Evolutionary conservation across 2,888 invertebrate genomes (phyloP).

Genomic region (Meteorus colon): DNA sequence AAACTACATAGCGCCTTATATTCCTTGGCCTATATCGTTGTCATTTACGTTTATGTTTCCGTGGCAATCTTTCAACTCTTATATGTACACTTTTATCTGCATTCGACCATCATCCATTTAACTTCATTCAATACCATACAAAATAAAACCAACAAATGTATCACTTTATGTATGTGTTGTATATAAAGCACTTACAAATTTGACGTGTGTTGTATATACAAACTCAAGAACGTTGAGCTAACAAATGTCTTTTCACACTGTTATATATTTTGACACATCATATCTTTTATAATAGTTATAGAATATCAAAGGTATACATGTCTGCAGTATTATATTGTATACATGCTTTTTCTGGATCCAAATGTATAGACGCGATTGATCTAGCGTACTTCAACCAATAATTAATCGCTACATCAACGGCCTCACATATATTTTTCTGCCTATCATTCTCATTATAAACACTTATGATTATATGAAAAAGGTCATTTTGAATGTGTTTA

Average conservation of each 20-base stretch:
- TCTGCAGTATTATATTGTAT: no score
- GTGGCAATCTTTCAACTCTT: slow-evolving; percentile 26
- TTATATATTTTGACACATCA: slow-evolving; percentile 44
- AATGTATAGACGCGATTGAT: no score
- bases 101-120: background rate
- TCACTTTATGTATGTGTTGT: background rate
- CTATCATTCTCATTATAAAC: no score
- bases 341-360: no score
- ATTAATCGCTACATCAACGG: no score
- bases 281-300: slow-evolving; percentile 35
- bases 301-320: background rate
- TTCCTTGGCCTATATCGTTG: slow-evolving; percentile 42
- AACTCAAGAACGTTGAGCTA: background rate
- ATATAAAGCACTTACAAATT: background rate
- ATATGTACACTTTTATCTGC: background rate
- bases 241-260: slow-evolving; percentile 41
- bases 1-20: slow-evolving; percentile 62
- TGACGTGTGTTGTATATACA: background rate
- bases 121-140: background rate
- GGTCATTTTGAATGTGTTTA: no score
- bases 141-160: background rate
- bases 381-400: no score
- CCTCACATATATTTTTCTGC: no score
- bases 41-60: slow-evolving; percentile 38
- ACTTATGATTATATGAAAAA: no score